Evolutionary conservation across 2,113 vertebrate species (phyloP), one percentile per base, ranked within the genome.

Genomic region (Sturnira hondurensis): DNA sequence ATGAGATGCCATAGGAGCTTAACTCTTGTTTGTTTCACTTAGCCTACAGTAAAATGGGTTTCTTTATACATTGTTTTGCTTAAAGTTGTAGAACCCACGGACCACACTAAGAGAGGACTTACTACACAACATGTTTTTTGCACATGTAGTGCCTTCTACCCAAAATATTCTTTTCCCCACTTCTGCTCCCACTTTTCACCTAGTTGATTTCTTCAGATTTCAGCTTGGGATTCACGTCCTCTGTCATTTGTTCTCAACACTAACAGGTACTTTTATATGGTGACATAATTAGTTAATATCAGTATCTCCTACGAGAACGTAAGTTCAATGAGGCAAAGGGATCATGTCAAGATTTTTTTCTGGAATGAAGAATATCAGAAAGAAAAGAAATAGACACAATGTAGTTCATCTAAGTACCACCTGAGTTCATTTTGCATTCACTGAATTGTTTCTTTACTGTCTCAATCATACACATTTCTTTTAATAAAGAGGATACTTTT

Each of bases 401-500:
- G 11, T 41, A 81, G 31, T 82, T 82, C n/a, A 7, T 68, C 38
- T 38, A 82, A 85, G 31, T 78, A 58, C 10, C 71, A 52, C 8
- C 15, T 74, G 33, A 80, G 6, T 68, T 90, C 43, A 54, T 82
- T 41, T 67, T 94, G 43, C 33, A 93, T 50, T 83, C 8, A 67
- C 12, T n/a, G 17, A 90, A 73, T 33, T 70, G 14, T 87, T 96
- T 93, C 50, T 91, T 91, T 78, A 86, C 20, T 68, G 52, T 54
- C 36, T 86, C 63, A 73, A 76, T 63, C 68, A 80, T 41, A 96
- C 12, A 86, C 6, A 22, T 7, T 65, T 90, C 36, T 91, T 95
- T 78, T 70, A 94, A 84, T n/a, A 95, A 94, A 84, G 36, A 61
- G 85, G n/a, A 67, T 54, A 76, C 5, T 86, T 91, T 88, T 82